Evolutionary conservation across 1,140 invertebrate genomes (phyloP).

Genomic region (Bilobella aurantiaca): DNA sequence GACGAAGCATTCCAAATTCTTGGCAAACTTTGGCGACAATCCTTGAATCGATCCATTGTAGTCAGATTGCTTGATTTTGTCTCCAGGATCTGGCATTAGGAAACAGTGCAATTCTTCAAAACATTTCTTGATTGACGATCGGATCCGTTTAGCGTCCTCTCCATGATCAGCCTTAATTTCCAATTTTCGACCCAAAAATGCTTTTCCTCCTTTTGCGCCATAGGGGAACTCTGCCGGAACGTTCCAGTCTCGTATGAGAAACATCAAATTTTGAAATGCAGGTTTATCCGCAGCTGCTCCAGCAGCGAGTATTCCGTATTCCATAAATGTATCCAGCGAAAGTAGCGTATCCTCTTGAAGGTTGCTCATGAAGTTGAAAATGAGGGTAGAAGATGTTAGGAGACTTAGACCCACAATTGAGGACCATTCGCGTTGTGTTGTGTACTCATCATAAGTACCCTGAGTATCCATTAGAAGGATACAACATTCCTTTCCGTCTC

Average conservation of each 20-base stretch:
- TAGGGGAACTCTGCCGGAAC: slow-evolving; percentile 19
- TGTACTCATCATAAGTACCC: slow-evolving; percentile 52
- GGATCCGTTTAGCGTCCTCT: neutral
- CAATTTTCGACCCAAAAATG: slow-evolving; percentile 16
- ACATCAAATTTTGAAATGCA: slow-evolving; percentile 25
- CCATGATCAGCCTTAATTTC: slow-evolving; percentile 2
- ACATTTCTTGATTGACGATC: slow-evolving; percentile 6
- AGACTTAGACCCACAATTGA: slow-evolving; percentile 51
- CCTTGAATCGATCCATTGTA: slow-evolving; percentile 13
- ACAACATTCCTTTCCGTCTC: slow-evolving; percentile 38
- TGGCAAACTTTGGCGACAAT: slow-evolving; percentile 8
- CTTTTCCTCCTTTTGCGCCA: slow-evolving; percentile 20
- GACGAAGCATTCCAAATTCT: slow-evolving; percentile 12
- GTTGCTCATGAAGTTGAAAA: slow-evolving; percentile 49
- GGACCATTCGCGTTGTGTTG: slow-evolving; percentile 53
- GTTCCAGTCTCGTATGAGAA: slow-evolving; percentile 29
- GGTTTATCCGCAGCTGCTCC: neutral
- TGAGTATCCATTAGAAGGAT: slow-evolving; percentile 54
- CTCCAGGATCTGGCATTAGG: slow-evolving; percentile 20
- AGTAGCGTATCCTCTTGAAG: slow-evolving; percentile 48
- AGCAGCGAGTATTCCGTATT: slow-evolving; percentile 11
- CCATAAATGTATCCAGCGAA: slow-evolving; percentile 10
- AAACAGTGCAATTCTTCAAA: slow-evolving; percentile 20
- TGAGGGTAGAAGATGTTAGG: slow-evolving; percentile 43
- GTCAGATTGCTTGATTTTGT: neutral